These are phyloP conservation scores for Cotesia vestalis DNA, from an alignment of 1,140 invertebrate genomes.

Conservation along the genomic window DNA sequence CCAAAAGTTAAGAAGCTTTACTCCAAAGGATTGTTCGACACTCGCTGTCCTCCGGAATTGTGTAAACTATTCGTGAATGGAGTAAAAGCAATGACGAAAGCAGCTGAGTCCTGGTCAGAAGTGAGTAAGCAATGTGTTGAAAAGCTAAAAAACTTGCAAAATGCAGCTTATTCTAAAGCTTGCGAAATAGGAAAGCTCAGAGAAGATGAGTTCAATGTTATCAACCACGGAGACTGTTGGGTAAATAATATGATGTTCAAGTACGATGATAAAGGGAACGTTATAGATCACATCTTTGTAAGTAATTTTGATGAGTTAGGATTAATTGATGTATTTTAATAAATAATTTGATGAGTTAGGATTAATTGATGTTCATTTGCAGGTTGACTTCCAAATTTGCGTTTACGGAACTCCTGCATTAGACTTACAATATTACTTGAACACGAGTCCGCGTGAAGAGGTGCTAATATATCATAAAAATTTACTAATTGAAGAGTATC, in stretches of 20 bases:
- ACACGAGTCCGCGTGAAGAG: too few relatives aligned
- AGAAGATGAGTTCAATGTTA: conserved; percentile 67
- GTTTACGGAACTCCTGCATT: too few relatives aligned
- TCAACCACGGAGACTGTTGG: conserved; percentile 75
- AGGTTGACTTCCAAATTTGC: too few relatives aligned
- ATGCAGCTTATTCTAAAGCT: conserved; percentile 49
- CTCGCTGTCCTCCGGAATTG: conserved; percentile 44
- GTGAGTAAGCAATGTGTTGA: conserved; percentile 54
- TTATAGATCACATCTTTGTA: conserved; percentile 68
- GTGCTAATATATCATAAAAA: too few relatives aligned
- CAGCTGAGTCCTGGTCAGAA: conserved; percentile 57
- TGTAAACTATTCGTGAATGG: conserved; percentile 45
- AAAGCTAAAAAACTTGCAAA: conserved; percentile 58
- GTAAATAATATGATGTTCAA: conserved; percentile 74
- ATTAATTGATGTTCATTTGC: too few relatives aligned
- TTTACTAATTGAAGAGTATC: too few relatives aligned
- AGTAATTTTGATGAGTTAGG: conserved; percentile 43
- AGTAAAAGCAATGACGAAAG: conserved; percentile 45
- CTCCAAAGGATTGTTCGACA: conserved; percentile 54
- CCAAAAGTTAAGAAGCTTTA: conserved; percentile 54
- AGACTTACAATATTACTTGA: too few relatives aligned
- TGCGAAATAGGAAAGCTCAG: conserved; percentile 43
- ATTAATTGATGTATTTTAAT: too few relatives aligned
- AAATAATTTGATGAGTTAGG: too few relatives aligned
- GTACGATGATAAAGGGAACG: conserved; percentile 63